phyloP scores from a whole-genome alignment of 2,888 invertebrate genomes.

The Anaspis maculata region DNA sequence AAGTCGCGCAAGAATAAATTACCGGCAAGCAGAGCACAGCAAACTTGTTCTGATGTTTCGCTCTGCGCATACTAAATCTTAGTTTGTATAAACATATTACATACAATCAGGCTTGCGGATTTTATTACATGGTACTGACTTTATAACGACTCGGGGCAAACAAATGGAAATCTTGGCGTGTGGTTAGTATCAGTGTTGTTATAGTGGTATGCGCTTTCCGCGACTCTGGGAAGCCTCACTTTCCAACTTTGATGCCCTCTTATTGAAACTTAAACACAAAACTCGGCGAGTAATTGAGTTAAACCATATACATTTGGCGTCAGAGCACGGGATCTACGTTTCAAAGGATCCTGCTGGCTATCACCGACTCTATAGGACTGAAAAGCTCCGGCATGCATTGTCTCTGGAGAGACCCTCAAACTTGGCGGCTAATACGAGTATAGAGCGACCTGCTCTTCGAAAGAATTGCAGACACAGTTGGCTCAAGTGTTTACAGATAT shows the following conservation, averaged over 20 bases:
- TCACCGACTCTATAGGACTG: too few species aligned
- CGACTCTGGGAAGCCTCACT: too few species aligned
- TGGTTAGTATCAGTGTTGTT: too few species aligned
- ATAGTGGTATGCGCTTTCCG: too few species aligned
- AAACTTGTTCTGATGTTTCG: slow-evolving; percentile 34
- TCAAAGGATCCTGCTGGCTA: slow-evolving; percentile 9
- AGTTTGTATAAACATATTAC: slow-evolving; percentile 40
- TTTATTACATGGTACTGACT: slow-evolving; percentile 34
- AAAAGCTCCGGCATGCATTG: too few species aligned
- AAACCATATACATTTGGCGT: slow-evolving; percentile 11
- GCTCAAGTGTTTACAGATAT: too few species aligned
- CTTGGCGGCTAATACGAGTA: too few species aligned
- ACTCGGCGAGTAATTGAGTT: slow-evolving; percentile 13
- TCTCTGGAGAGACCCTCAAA: too few species aligned
- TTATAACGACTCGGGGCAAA: slow-evolving; percentile 32
- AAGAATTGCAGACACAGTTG: too few species aligned
- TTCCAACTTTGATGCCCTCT: slow-evolving; percentile 8
- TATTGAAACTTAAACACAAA: slow-evolving; percentile 17
- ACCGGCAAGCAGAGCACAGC: too few species aligned
- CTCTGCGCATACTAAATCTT: slow-evolving; percentile 36
- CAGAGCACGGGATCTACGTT: slow-evolving; percentile 8
- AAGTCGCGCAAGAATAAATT: slow-evolving; percentile 38
- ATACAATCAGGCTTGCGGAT: slow-evolving; percentile 33
- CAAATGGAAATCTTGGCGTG: slow-evolving; percentile 22
- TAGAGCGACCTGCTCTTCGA: too few species aligned